These are phyloP conservation scores for Chymomyza amoena DNA, from an alignment of 2,888 invertebrate species.

Conservation along the genomic window DNA sequence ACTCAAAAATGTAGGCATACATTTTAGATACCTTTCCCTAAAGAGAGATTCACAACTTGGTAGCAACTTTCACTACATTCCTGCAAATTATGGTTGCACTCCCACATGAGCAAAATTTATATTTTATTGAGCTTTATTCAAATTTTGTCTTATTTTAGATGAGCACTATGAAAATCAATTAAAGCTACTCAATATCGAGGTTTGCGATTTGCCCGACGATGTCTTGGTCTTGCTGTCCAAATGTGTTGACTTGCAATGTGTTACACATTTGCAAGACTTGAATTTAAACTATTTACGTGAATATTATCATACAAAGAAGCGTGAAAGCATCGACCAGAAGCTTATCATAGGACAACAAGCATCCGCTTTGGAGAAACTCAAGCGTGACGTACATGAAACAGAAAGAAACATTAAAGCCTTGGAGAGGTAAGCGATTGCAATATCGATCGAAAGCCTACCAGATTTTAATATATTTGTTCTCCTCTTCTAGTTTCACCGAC, in stretches of 20 bases:
- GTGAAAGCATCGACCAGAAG: conserved; percentile 60
- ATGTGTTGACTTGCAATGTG: conserved; percentile 60
- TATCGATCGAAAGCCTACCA: no score
- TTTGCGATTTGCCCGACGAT: conserved; percentile 72
- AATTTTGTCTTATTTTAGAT: conserved; percentile 37
- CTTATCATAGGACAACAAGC: conserved; percentile 44
- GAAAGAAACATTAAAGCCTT: conserved; percentile 52
- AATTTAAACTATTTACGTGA: conserved; percentile 61
- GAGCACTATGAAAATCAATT: conserved; percentile 71
- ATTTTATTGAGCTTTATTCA: background rate
- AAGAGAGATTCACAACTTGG: no score
- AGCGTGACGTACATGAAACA: conserved; percentile 53
- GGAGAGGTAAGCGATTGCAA: conserved; percentile 53
- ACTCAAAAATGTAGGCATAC: no score
- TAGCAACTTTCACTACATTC: no score
- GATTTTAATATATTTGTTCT: background rate
- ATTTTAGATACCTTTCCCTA: no score
- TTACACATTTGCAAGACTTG: conserved; percentile 64
- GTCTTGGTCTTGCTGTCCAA: conserved; percentile 60
- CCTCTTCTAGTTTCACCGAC: conserved; percentile 52
- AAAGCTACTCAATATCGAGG: conserved; percentile 64
- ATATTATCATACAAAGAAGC: conserved; percentile 61
- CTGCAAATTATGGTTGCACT: no score
- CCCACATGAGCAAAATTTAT: background rate
- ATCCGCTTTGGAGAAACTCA: conserved; percentile 53